These are phyloP conservation scores for Echiichthys vipera DNA, from an alignment of 2,797 vertebrate species.

Conservation along the genomic window DNA sequence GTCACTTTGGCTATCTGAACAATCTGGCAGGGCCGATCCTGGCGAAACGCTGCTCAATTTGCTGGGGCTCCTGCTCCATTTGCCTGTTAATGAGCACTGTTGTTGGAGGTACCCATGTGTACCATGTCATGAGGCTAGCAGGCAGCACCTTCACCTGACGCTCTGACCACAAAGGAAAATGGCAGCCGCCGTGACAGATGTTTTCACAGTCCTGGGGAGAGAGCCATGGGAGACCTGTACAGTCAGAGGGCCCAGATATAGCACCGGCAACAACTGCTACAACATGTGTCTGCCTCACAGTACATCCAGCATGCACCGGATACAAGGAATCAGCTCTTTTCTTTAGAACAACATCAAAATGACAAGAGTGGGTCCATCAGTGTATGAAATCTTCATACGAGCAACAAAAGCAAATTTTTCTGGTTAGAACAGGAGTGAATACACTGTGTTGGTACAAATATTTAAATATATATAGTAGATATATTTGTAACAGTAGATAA, in stretches of 20 bases:
- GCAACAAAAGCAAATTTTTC: background rate
- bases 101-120: constrained; percentile 87
- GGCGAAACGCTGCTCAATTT: constrained; percentile 83
- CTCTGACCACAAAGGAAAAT: constrained; percentile 79
- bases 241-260: constrained; percentile 74
- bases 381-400: background rate
- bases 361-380: background rate
- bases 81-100: constrained; percentile 88
- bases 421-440: background rate
- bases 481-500: constrained; percentile 4
- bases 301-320: constrained; percentile 35
- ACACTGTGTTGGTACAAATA: background rate
- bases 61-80: constrained; percentile 83
- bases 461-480: background rate
- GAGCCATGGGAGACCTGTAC: constrained; percentile 69
- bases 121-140: constrained; percentile 81
- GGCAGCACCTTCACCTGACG: constrained; percentile 85
- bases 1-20: constrained; percentile 83
- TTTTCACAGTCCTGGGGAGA: constrained; percentile 75
- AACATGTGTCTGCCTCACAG: constrained; percentile 72
- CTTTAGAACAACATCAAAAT: constrained; percentile 23
- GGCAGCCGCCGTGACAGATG: constrained; percentile 87
- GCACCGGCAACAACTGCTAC: constrained; percentile 71
- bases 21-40: constrained; percentile 81
- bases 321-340: constrained; percentile 58